Conservation (phyloP, 1,140 invertebrate species). For the Ectropis grisescens region DNA sequence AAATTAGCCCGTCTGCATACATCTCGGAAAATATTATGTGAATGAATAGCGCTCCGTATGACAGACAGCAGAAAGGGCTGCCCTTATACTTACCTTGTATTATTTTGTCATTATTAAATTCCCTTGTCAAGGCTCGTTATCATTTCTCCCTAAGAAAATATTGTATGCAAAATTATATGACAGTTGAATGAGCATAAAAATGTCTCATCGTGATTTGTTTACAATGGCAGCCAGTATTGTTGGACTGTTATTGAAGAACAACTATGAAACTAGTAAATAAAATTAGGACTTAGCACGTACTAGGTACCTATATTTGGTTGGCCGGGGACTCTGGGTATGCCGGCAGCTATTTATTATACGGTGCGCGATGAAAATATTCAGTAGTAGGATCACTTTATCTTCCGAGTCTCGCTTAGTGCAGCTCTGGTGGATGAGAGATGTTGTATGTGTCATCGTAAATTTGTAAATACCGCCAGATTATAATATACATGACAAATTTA, state of each 20-base stretch:
- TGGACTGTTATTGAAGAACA: conserved; percentile 10
- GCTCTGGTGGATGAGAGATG: no score
- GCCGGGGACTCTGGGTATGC: no score
- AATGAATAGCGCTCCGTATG: conserved; percentile 63
- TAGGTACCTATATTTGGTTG: no score
- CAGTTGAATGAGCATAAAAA: conserved; percentile 63
- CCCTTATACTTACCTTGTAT: conserved; percentile 65
- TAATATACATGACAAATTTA: no score
- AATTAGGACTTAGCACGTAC: no score
- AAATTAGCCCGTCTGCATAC: conserved; percentile 62
- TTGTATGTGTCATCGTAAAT: no score
- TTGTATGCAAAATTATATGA: conserved; percentile 70
- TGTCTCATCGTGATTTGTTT: conserved; percentile 40
- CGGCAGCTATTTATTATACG: no score
- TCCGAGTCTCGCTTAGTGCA: no score
- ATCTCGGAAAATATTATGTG: conserved; percentile 62
- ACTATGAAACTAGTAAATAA: conserved; percentile 1
- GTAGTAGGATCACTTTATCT: no score
- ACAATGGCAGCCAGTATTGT: no score
- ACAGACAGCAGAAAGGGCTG: conserved; percentile 65
- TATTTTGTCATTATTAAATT: conserved; percentile 71
- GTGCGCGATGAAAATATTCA: no score
- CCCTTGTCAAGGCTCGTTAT: conserved; percentile 56
- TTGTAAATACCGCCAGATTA: no score
- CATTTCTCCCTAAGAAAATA: conserved; percentile 61